Evolutionary conservation across 2,113 vertebrate species (phyloP).

Genomic region (Morone saxatilis): DNA sequence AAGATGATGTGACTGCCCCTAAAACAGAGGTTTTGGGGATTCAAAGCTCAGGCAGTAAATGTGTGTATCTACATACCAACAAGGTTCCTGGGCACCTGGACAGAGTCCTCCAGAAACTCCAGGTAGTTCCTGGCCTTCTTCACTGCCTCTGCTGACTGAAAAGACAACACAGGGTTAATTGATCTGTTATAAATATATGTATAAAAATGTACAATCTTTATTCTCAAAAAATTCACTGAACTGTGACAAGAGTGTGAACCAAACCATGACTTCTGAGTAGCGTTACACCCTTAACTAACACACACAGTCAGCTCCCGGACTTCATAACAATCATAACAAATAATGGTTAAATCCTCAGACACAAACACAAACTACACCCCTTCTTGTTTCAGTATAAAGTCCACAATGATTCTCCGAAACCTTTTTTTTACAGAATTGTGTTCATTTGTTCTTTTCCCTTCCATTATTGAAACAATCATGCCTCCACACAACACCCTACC

Average conservation of each 20-base stretch:
- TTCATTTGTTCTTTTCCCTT: not conserved
- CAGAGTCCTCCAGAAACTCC: conserved; percentile 92
- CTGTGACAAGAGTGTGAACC: too few relatives aligned
- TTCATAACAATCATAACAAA: not conserved
- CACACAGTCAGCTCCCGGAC: not conserved
- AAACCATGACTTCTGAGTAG: too few relatives aligned
- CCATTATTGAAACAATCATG: too few relatives aligned
- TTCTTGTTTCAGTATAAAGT: not conserved
- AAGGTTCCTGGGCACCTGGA: conserved; percentile 91
- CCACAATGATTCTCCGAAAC: not conserved
- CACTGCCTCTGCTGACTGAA: conserved; percentile 89
- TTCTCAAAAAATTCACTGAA: too few relatives aligned
- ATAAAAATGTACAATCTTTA: not conserved
- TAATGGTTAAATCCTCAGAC: not conserved
- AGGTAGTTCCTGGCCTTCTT: conserved; percentile 89
- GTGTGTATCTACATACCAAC: conserved; percentile 86
- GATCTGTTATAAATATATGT: not conserved
- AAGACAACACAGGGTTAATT: conserved; percentile 9
- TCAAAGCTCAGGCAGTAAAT: not conserved
- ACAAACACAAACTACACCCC: not conserved
- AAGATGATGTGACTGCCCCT: not conserved
- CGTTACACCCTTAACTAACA: too few relatives aligned
- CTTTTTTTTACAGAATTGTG: not conserved
- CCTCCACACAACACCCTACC: conserved; percentile 70
- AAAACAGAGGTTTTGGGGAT: not conserved